Percentiles rank a stretch among this genome's conserved stretches.
Evolutionary conservation across 2,113 vertebrate genomes (phyloP).

Genomic region (Heterochromis multidens): DNA sequence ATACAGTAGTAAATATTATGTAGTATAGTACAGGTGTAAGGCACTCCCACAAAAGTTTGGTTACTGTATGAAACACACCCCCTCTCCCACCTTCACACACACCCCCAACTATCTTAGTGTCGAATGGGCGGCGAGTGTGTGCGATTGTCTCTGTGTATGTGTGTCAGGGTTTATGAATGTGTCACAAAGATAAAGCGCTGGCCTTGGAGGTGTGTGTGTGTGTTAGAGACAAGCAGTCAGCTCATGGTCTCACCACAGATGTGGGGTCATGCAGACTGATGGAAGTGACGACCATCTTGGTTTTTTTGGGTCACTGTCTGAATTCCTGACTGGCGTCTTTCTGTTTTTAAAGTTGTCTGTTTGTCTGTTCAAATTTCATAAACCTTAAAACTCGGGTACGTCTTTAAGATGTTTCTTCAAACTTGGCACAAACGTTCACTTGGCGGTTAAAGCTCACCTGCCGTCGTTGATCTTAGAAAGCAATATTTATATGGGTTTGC

Average conservation of each 20-base stretch:
- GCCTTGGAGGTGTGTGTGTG: not conserved
- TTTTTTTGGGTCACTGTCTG: not conserved
- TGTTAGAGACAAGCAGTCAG: not conserved
- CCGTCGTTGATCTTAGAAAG: not conserved
- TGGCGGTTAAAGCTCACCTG: not conserved
- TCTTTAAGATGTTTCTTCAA: not conserved
- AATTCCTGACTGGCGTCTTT: not conserved
- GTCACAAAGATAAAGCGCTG: constrained; percentile 46
- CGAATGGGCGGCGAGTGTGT: constrained; percentile 3
- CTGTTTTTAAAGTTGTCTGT: not conserved
- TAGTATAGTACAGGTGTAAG: not conserved
- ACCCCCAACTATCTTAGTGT: not conserved
- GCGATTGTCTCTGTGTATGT: not conserved
- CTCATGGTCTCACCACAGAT: not conserved
- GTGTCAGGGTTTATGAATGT: constrained; percentile 40
- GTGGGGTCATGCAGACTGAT: not conserved
- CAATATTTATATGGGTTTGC: not conserved
- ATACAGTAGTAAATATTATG: not conserved
- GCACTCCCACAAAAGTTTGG: not conserved
- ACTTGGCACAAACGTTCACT: not conserved
- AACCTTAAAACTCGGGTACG: not conserved
- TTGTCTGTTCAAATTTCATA: not conserved
- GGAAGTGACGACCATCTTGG: not conserved
- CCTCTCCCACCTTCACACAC: not conserved
- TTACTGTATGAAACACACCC: not conserved